Percentiles rank a stretch among this genome's conserved stretches.
Evolutionary conservation across 2,888 invertebrate species (phyloP).

Genomic region (Muscina levida): DNA sequence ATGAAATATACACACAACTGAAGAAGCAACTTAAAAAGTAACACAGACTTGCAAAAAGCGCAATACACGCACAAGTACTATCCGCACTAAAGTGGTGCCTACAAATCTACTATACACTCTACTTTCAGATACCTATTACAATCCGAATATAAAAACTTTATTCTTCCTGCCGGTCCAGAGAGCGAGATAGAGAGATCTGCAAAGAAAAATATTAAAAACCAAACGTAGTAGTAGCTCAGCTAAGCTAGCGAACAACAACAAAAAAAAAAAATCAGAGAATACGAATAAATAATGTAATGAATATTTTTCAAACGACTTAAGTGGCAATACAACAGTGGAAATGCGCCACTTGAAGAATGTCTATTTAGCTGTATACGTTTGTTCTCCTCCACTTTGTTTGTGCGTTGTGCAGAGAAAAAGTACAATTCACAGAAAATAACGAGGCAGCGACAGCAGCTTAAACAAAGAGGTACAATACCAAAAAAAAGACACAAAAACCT

Average conservation of each 20-base stretch:
- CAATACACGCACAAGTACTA: not conserved
- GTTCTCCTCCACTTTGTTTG: not conserved
- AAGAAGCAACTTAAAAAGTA: not conserved
- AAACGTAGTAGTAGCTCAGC: slow-evolving; percentile 10
- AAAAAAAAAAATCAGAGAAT: slow-evolving; percentile 18
- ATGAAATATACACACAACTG: slow-evolving; percentile 19
- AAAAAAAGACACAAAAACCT: slow-evolving; percentile 28
- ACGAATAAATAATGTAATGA: slow-evolving; percentile 64
- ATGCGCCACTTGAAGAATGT: slow-evolving; percentile 40
- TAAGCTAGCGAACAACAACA: not conserved
- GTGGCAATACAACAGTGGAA: slow-evolving; percentile 39
- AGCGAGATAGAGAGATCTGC: not conserved
- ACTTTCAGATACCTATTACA: no score
- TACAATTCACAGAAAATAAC: slow-evolving; percentile 32
- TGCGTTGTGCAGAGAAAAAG: slow-evolving; percentile 37
- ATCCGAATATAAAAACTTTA: no score
- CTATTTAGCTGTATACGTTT: not conserved
- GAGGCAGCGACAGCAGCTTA: slow-evolving; percentile 12
- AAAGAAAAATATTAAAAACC: slow-evolving; percentile 24
- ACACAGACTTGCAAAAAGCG: not conserved
- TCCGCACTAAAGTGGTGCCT: no score
- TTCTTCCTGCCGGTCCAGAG: no score
- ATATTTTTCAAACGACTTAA: slow-evolving; percentile 63
- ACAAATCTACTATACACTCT: no score
- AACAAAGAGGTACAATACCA: slow-evolving; percentile 30